Percentiles rank a stretch among this genome's conserved stretches.
Conservation (phyloP, 1,140 invertebrate genomes). For the Kradibia gibbosae region DNA sequence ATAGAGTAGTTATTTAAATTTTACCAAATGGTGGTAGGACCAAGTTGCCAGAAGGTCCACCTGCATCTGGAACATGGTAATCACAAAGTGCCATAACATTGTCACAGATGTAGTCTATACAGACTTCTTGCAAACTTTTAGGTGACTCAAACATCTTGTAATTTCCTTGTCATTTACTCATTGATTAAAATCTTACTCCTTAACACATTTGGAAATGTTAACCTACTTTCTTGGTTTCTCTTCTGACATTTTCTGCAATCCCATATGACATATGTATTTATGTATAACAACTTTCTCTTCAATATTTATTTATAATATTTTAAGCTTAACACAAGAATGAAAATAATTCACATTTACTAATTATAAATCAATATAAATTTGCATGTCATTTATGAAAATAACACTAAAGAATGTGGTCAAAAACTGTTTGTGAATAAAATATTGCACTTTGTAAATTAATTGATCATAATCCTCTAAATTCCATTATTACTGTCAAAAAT, state of each 20-base stretch:
- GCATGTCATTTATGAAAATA: neutral
- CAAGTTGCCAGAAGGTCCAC: constrained; percentile 50
- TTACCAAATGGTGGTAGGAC: constrained; percentile 30
- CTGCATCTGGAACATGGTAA: constrained; percentile 60
- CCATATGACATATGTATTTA: neutral
- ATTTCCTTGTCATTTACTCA: constrained; percentile 46
- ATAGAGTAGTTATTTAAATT: constrained; percentile 18
- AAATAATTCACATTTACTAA: neutral
- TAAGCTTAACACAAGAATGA: neutral
- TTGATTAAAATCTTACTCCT: constrained; percentile 39
- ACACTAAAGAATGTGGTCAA: no score
- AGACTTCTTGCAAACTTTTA: constrained; percentile 77
- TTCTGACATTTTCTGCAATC: constrained; percentile 41
- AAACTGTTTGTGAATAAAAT: no score
- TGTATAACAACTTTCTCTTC: neutral
- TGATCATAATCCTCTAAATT: neutral
- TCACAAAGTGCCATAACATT: constrained; percentile 78
- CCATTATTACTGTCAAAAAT: neutral
- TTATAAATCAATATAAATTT: neutral
- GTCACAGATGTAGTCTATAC: constrained; percentile 81
- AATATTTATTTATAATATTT: neutral
- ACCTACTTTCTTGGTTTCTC: constrained; percentile 7
- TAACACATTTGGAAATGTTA: neutral
- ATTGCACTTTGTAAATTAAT: no score
- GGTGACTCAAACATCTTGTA: constrained; percentile 78